phyloP scores from a whole-genome alignment of 1,140 invertebrate species.

The Caenorhabditis elegans region DNA sequence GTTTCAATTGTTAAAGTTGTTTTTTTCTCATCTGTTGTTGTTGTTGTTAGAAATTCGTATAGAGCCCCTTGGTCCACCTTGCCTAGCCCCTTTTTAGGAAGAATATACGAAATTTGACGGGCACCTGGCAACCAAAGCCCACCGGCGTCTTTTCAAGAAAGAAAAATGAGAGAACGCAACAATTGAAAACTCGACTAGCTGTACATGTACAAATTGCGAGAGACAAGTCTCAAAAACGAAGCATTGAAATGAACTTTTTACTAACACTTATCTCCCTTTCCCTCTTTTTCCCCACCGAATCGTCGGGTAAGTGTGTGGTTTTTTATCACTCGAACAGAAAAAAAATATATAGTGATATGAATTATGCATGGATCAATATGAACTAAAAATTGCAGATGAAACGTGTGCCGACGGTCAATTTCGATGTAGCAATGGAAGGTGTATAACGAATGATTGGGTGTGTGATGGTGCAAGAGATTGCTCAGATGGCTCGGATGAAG shows the following conservation, averaged over 20 bases:
- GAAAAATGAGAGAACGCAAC: constrained; percentile 7
- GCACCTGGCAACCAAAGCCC: constrained; percentile 14
- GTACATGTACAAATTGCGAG: background rate
- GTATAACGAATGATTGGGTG: constrained; percentile 18
- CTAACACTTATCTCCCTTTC: background rate
- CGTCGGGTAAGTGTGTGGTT: background rate
- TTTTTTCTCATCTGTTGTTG: too few relatives aligned
- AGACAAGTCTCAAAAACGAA: background rate
- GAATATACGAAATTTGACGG: background rate
- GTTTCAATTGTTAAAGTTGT: too few relatives aligned
- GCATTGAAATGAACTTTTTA: constrained; percentile 1
- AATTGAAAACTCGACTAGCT: background rate
- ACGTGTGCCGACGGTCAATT: background rate
- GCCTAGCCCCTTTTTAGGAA: background rate
- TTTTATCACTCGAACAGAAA: background rate
- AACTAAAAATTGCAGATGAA: background rate
- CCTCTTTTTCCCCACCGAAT: background rate
- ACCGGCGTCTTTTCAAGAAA: background rate
- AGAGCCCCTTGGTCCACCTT: background rate
- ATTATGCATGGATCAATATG: background rate
- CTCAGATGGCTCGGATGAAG: background rate
- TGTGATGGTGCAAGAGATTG: constrained; percentile 27
- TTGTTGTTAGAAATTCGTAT: background rate
- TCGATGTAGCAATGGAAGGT: constrained; percentile 7
- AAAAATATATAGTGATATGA: too few relatives aligned